Evolutionary conservation across 2,888 invertebrate genomes (phyloP).

Genomic region (Drosophila austrosaltans): DNA sequence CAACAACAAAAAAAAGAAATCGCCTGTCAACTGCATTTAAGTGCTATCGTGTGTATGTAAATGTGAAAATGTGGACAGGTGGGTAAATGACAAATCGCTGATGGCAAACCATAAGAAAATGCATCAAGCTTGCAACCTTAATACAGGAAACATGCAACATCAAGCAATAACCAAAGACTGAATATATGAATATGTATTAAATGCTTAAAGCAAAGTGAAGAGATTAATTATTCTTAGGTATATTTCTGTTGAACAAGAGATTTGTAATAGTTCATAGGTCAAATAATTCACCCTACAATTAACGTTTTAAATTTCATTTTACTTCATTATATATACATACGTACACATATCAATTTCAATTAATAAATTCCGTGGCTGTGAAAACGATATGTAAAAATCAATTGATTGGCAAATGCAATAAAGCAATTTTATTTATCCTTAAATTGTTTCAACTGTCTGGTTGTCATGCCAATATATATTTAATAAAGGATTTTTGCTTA

Average conservation of each 20-base stretch:
- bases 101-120: conserved; percentile 42
- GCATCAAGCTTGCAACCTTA: neutral
- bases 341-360: neutral
- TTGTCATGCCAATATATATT: neutral
- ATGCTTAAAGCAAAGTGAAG: no score
- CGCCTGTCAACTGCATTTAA: conserved; percentile 46
- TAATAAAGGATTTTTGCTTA: neutral
- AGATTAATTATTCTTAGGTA: no score
- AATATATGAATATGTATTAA: neutral
- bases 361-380: neutral
- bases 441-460: neutral
- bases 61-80: conserved; percentile 49
- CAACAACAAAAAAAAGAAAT: conserved; percentile 30
- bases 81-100: conserved; percentile 64
- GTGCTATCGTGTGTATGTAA: conserved; percentile 68
- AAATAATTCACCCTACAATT: neutral
- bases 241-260: no score
- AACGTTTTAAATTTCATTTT: no score
- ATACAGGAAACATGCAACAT: neutral
- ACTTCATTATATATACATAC: no score
- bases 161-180: neutral
- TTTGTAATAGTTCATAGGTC: neutral
- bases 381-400: neutral
- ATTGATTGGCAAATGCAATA: neutral
- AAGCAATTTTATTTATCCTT: neutral